phyloP scores from a whole-genome alignment of 2,113 vertebrate genomes.

The Actinemys pallida region DNA sequence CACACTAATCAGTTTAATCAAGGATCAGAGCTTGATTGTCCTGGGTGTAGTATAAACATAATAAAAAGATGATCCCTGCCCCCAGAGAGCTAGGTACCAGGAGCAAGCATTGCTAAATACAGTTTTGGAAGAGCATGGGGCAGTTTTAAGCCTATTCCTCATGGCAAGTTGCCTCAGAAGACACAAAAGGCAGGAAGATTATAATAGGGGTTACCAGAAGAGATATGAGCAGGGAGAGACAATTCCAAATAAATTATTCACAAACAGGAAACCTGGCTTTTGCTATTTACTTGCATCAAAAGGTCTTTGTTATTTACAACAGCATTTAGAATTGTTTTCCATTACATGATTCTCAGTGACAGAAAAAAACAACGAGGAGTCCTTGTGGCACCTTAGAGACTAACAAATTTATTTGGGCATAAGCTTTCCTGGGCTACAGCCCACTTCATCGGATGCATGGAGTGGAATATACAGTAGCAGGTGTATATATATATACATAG shows the following conservation, averaged over 20 bases:
- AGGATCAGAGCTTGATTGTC: neutral
- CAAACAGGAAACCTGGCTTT: neutral
- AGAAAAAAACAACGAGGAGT: neutral
- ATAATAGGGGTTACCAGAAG: neutral
- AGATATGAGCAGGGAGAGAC: constrained; percentile 3
- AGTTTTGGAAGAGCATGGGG: neutral
- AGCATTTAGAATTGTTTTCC: neutral
- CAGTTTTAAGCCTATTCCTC: neutral
- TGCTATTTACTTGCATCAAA: neutral
- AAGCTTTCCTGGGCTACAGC: no score
- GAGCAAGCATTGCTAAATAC: neutral
- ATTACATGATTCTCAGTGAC: neutral
- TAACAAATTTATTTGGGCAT: no score
- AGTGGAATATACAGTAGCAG: no score
- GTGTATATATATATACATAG: no score
- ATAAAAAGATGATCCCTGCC: neutral
- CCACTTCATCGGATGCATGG: no score
- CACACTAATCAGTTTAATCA: neutral
- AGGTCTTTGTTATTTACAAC: constrained; percentile 13
- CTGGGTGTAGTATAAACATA: neutral
- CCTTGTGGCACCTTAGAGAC: no score
- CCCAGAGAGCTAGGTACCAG: neutral
- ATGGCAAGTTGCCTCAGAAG: neutral
- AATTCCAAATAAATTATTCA: neutral
- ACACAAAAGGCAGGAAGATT: neutral